A percentile compares a stretch with the other conserved stretches of the same genome.
phyloP scores from a whole-genome alignment of 1,140 invertebrate species.

The Drosophila kohkoa region DNA sequence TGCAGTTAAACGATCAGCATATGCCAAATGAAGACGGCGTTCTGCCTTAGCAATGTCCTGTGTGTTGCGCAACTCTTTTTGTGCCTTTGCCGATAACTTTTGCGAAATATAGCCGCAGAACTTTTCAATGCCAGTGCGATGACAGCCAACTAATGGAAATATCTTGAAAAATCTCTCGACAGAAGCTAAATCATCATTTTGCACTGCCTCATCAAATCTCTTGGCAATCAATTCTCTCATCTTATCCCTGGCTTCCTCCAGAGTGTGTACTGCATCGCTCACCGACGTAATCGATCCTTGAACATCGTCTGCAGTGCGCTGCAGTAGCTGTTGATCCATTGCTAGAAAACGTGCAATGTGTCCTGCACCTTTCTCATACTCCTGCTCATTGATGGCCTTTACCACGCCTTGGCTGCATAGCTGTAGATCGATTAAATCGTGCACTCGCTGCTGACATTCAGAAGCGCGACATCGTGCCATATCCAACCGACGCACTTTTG shows the following conservation, averaged over 20 bases:
- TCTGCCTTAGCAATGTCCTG: conserved; percentile 88
- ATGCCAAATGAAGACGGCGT: conserved; percentile 91
- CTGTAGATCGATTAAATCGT: conserved; percentile 98
- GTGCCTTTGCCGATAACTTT: conserved; percentile 91
- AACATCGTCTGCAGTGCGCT: conserved; percentile 91
- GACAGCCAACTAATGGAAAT: conserved; percentile 97
- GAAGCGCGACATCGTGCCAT: conserved; percentile 96
- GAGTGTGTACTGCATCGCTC: conserved; percentile 88
- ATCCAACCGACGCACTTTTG: conserved; percentile 97
- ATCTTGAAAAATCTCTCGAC: conserved; percentile 99
- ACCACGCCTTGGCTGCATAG: conserved; percentile 98
- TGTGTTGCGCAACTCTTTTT: conserved; percentile 90
- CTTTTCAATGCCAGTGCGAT: conserved; percentile 95
- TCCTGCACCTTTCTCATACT: conserved; percentile 96
- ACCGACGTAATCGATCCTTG: conserved; percentile 85
- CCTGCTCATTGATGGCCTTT: conserved; percentile 94
- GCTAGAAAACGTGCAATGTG: conserved; percentile 98
- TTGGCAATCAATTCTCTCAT: conserved; percentile 89
- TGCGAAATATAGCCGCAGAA: conserved; percentile 96
- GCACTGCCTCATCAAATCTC: conserved; percentile 97
- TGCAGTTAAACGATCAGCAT: conserved; percentile 92
- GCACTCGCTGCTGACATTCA: conserved; percentile 97
- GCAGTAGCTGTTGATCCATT: conserved; percentile 96
- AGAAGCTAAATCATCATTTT: conserved; percentile 94
- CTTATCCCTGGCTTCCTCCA: conserved; percentile 93